Conservation (phyloP, 2,888 invertebrate species). For the Eutolmus rufibarbis region DNA sequence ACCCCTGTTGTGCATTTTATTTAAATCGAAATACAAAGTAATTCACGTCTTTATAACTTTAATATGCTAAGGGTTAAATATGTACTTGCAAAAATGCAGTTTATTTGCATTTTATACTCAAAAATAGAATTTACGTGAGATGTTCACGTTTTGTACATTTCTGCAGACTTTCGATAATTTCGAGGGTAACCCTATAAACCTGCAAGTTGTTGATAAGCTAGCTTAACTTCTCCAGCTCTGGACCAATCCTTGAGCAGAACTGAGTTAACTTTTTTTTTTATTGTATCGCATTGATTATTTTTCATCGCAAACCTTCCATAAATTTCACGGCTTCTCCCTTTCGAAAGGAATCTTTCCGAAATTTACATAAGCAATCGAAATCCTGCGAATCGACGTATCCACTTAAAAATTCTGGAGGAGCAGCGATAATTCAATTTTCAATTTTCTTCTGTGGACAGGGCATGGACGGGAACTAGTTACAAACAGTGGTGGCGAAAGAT, state of each 20-base stretch:
- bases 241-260: not conserved
- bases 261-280: not conserved
- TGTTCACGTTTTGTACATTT: too few species aligned
- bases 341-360: not conserved
- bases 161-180: too few species aligned
- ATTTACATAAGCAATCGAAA: not conserved
- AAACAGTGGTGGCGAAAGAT: not conserved
- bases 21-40: too few species aligned
- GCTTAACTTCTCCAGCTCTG: not conserved
- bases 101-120: too few species aligned
- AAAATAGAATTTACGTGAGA: too few species aligned
- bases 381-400: not conserved
- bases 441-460: not conserved
- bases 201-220: not conserved
- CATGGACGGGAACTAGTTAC: not conserved
- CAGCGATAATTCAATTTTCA: not conserved
- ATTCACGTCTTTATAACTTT: too few species aligned
- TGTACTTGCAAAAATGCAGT: too few species aligned
- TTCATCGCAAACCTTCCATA: not conserved
- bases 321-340: not conserved
- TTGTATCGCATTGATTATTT: not conserved
- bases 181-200: not conserved
- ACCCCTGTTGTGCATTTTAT: too few species aligned
- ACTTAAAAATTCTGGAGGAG: not conserved
- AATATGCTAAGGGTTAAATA: too few species aligned